phyloP scores from a whole-genome alignment of 2,797 vertebrate species.

The Pseudomugil tenellus region DNA sequence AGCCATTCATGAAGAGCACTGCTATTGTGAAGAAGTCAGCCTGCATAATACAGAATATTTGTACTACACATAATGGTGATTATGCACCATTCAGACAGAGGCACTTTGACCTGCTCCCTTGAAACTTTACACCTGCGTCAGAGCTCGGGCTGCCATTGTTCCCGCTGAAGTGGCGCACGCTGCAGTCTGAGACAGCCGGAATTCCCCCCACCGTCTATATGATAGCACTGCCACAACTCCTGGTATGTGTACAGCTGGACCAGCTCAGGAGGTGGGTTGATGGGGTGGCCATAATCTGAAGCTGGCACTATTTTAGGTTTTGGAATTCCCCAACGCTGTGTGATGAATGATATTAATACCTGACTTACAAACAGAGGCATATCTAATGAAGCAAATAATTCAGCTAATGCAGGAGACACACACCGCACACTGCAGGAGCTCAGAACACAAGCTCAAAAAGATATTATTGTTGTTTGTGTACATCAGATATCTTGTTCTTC shows the following conservation, averaged over 20 bases:
- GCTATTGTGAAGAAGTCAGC: constrained; percentile 78
- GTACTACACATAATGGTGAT: constrained; percentile 79
- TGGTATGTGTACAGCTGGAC: constrained; percentile 89
- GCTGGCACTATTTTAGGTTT: constrained; percentile 79
- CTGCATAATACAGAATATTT: constrained; percentile 79
- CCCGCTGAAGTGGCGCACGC: constrained; percentile 78
- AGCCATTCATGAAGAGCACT: constrained; percentile 65
- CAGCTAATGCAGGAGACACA: constrained; percentile 45
- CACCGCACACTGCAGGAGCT: constrained; percentile 10
- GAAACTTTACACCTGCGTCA: constrained; percentile 82
- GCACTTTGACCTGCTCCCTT: constrained; percentile 78
- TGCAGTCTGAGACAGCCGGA: constrained; percentile 83
- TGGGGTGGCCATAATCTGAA: constrained; percentile 80
- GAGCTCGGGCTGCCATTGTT: constrained; percentile 78
- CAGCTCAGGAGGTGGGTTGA: constrained; percentile 62
- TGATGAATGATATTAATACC: constrained; percentile 82
- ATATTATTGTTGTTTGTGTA: neutral
- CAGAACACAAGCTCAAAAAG: neutral
- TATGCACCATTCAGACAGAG: constrained; percentile 76
- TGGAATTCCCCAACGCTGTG: constrained; percentile 90
- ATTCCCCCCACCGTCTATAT: constrained; percentile 89
- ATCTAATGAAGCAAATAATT: constrained; percentile 77
- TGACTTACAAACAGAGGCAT: constrained; percentile 76
- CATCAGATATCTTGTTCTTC: too few species aligned
- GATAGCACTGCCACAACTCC: constrained; percentile 84